Conservation (phyloP, 1,140 invertebrate genomes). For the Philaenus spumarius region DNA sequence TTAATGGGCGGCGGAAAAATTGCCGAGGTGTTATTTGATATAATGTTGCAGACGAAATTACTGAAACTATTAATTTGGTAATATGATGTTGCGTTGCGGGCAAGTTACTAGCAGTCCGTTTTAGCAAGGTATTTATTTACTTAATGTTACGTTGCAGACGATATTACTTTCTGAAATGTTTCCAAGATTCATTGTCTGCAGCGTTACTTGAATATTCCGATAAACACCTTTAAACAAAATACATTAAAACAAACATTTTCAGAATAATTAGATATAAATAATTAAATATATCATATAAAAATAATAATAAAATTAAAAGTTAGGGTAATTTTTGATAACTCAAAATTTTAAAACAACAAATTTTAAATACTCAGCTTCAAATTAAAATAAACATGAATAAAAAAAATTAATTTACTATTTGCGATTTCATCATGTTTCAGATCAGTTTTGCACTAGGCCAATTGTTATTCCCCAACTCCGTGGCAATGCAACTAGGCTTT, state of each 20-base stretch:
- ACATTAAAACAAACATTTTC: too few relatives aligned
- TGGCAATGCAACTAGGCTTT: constrained; percentile 72
- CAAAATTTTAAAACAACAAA: too few relatives aligned
- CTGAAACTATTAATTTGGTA: too few relatives aligned
- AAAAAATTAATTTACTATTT: neutral
- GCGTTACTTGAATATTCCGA: too few relatives aligned
- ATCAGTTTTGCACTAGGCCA: constrained; percentile 68
- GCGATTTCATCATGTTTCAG: constrained; percentile 43
- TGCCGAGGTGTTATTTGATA: too few relatives aligned
- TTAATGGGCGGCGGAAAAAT: too few relatives aligned
- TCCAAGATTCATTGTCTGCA: neutral
- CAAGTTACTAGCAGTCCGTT: neutral
- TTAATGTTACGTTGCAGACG: too few relatives aligned
- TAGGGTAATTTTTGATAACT: neutral
- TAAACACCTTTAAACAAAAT: neutral
- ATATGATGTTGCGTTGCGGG: too few relatives aligned
- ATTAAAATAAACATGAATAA: neutral
- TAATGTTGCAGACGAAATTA: too few relatives aligned
- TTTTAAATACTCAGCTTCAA: too few relatives aligned
- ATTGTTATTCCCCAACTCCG: constrained; percentile 59
- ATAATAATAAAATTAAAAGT: neutral
- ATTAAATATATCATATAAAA: neutral
- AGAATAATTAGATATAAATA: too few relatives aligned
- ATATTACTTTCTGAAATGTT: neutral
- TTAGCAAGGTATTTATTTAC: too few relatives aligned